Base-by-base conservation (phyloP, 2,888 invertebrate species). In the Drosophila neonasuta region DNA sequence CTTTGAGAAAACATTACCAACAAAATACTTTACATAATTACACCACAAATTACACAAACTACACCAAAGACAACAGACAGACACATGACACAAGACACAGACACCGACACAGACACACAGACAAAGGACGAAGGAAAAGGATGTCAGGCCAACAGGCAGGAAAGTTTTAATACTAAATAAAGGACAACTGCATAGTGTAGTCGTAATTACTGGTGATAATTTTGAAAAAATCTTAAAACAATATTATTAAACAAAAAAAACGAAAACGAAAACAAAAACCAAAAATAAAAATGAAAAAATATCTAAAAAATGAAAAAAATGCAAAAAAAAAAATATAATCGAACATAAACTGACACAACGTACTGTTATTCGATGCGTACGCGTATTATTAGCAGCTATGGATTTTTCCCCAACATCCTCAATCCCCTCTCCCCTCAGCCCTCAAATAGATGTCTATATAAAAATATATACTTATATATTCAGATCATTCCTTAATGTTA, bases 131-230 rank as follows among this genome's bases (percentile, higher is more conserved):
- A 52, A 68, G 32, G 44, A 44, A 44, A 44, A 42, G 51, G 64
- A 58, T 58, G 58, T 41, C 52, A 74, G 59, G 56, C 58, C 39
- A 13, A 68, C 57, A 63, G 45, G 60, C 51, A 73, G 46, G 62
- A 61, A 48, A 51, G 63, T 74, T 78, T 80, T 71, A 58, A 77
- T 68, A 72, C 60, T 62, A 65, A 63, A 79, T 67, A 15, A 73
- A 36, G 86, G 85, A 86, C 77, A 86, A 82, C 80, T 80, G 77
- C 80, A 81, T 79, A 82, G 88, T 88, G 86, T 88, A 90, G 89
- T 89, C 84, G 88, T 88, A 89, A 86, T 86, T 85, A 89, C 90
- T 89, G 90, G 90, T 89, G 90, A 89, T 89, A 89, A 89, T 88
- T 88, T 85, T 83, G 77, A 71, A 80, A 84, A 81, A 86, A 83